A percentile compares a stretch with the other conserved stretches of the same genome.
Evolutionary conservation across 2,113 vertebrate genomes (phyloP).

Genomic region (Cricetomys ansorgei): DNA sequence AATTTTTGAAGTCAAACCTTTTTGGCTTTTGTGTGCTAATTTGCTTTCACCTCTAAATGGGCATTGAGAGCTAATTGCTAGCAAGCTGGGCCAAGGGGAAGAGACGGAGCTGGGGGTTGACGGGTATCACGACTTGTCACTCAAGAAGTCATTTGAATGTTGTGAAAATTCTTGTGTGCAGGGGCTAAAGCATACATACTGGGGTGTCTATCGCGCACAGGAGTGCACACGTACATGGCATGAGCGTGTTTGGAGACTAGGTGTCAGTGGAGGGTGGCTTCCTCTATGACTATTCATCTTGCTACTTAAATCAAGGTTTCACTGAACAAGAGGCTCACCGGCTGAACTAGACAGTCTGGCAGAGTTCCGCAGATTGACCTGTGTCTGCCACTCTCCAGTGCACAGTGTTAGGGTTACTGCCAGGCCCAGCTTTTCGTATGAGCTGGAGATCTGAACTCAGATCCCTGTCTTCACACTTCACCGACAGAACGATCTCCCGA

Average conservation of each 20-base stretch:
- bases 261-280: neutral
- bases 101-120: neutral
- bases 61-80: slow-evolving; percentile 15
- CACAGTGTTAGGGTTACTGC: neutral
- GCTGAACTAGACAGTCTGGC: neutral
- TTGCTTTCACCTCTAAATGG: slow-evolving; percentile 45
- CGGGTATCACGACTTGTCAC: neutral
- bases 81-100: neutral
- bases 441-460: neutral
- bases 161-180: neutral
- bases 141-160: neutral
- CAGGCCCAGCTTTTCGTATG: neutral
- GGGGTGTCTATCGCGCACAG: too few relatives aligned
- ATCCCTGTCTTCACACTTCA: neutral
- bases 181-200: neutral
- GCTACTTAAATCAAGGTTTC: neutral
- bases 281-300: neutral
- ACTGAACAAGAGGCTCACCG: neutral
- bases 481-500: neutral
- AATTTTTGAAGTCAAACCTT: slow-evolving; percentile 39
- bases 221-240: neutral
- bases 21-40: slow-evolving; percentile 11
- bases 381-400: neutral
- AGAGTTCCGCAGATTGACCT: neutral
- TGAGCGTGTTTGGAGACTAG: too few relatives aligned